phyloP scores from a whole-genome alignment of 2,888 invertebrate genomes.

The Thyatira batis region DNA sequence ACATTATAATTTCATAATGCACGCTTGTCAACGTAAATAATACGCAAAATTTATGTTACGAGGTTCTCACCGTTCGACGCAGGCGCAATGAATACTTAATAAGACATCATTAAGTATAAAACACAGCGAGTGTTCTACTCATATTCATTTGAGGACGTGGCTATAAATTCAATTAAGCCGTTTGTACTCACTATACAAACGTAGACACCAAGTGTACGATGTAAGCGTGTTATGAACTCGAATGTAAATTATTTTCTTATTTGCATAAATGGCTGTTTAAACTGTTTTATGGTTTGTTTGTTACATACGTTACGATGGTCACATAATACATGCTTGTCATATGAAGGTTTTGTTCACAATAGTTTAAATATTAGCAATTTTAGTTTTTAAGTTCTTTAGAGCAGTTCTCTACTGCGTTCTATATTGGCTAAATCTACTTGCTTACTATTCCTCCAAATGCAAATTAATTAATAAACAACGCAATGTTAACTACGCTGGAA shows the following conservation, averaged over 20 bases:
- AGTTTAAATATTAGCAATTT: no score
- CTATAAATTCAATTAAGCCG: slow-evolving; percentile 78
- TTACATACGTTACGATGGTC: slow-evolving; percentile 36
- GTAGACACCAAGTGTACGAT: slow-evolving; percentile 28
- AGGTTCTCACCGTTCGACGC: slow-evolving; percentile 77
- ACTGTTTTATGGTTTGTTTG: slow-evolving; percentile 55
- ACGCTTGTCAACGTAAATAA: slow-evolving; percentile 79
- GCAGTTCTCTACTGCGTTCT: no score
- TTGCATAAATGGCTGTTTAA: slow-evolving; percentile 63
- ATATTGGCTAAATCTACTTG: no score
- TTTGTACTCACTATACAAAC: slow-evolving; percentile 36
- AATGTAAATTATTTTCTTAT: slow-evolving; percentile 64
- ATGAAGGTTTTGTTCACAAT: background rate
- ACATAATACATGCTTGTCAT: background rate
- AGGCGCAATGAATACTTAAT: slow-evolving; percentile 73
- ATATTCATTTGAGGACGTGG: slow-evolving; percentile 78
- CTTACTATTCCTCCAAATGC: no score
- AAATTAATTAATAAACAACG: no score
- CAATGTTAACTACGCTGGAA: no score
- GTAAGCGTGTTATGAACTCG: slow-evolving; percentile 60
- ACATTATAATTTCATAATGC: slow-evolving; percentile 81
- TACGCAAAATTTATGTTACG: slow-evolving; percentile 82
- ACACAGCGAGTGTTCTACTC: slow-evolving; percentile 60
- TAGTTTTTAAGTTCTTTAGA: no score
- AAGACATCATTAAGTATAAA: slow-evolving; percentile 52